Conservation (phyloP, 2,888 invertebrate genomes). For the Bruchidius siliquastri region DNA sequence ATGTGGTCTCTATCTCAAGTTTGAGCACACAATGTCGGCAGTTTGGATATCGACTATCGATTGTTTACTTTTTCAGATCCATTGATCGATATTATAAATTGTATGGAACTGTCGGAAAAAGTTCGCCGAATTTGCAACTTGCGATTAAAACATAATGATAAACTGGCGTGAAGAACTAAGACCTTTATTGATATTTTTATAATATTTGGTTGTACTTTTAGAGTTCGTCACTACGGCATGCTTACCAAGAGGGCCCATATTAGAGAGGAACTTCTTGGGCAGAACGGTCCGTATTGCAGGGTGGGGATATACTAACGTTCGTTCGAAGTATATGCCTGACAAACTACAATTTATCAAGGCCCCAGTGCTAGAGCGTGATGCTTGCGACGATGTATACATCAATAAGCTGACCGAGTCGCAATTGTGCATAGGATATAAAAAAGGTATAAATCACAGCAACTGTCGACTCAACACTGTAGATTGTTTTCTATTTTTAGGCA, state of each 20-base stretch:
- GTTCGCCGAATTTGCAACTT: too few relatives aligned
- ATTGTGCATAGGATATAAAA: conserved; percentile 48
- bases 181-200: too few relatives aligned
- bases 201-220: conserved; percentile 24
- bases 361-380: conserved; percentile 30
- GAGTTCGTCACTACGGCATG: conserved; percentile 57
- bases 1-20: too few relatives aligned
- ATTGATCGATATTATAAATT: too few relatives aligned
- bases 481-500: too few relatives aligned
- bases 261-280: conserved; percentile 40
- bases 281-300: conserved; percentile 52
- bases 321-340: conserved; percentile 29
- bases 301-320: conserved; percentile 40
- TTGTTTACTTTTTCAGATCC: too few relatives aligned
- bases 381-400: conserved; percentile 23
- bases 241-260: conserved; percentile 47
- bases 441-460: not conserved
- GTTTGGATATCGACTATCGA: too few relatives aligned
- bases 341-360: conserved; percentile 38
- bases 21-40: too few relatives aligned
- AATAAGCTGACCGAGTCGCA: conserved; percentile 15
- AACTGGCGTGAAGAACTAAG: too few relatives aligned
- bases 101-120: too few relatives aligned
- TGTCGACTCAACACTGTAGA: too few relatives aligned
- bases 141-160: too few relatives aligned